Base-by-base conservation (phyloP, 53 echinoderm and acorn worm genomes). In the Henricia sp. region DNA sequence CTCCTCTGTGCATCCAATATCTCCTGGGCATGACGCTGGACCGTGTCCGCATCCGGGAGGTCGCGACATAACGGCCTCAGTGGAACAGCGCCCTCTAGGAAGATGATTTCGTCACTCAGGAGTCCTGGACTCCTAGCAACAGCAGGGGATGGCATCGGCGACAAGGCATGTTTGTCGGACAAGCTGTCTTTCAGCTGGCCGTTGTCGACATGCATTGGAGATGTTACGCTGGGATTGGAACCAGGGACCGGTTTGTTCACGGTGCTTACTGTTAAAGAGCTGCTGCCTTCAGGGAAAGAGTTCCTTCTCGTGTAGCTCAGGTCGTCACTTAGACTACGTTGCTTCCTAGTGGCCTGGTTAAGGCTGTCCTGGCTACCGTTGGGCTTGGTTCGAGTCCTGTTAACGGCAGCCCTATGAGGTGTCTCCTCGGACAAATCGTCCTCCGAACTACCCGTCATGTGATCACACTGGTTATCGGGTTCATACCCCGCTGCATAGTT, bases 1-100 rank as follows among this genome's bases (percentile, higher is more conserved):
- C 90, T 90, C 34, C 89, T 89, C 63, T 95, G 95, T 12, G 95
- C 95, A 50, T 92, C 95, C 26, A 95, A 75, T 34, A 95, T 95
- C 57, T 95, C 95, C 53, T 92, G 89, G 13, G 95, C 95, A 53
- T 92, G 92, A 42, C 89, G 84, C 66, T 95, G 92, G 56, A 95
- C 84, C 0, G 89, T 86, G 55, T 89, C 92, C 41, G 92, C 92
- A 63, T 95, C 92, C 13, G 95, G 95, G 6, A 92, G 66, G 8
- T 90, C 95, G 33, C 95, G 83, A 26, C 86, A 86, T 50, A 86
- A 76, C 12, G 86, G 86, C 42, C 50, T 86, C 14, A 86, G 41
- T 32, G 67, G 66, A 9, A 86, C 62, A n/a, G 76, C 30, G 14
- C 67, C 48, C 25, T 86, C 86, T 21, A 66, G 59, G 36, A 34